Conservation (phyloP, 64 coral and sea anemone genomes). For the Acropora yongei region DNA sequence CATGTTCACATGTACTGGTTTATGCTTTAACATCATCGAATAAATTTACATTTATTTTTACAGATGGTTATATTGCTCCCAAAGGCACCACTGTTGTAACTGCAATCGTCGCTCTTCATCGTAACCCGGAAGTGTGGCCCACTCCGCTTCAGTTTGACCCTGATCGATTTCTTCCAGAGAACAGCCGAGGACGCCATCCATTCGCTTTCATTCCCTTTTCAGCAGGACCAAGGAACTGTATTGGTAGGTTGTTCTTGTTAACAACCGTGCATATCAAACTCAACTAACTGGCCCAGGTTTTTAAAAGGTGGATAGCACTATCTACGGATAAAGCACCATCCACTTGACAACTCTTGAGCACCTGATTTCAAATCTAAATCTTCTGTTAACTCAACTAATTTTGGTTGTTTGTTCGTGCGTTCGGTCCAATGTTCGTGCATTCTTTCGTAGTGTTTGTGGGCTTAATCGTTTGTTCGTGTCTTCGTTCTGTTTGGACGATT, state of each 20-base stretch:
- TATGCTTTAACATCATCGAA: too few relatives aligned
- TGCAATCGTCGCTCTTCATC: conserved; percentile 20
- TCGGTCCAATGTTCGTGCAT: too few relatives aligned
- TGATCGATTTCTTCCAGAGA: conserved; percentile 69
- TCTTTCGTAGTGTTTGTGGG: background rate
- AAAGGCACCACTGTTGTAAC: conserved; percentile 46
- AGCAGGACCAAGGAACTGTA: conserved; percentile 66
- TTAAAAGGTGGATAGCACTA: too few relatives aligned
- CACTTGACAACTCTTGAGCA: too few relatives aligned
- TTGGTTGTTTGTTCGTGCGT: too few relatives aligned
- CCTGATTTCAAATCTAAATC: too few relatives aligned
- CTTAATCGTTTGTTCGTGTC: background rate
- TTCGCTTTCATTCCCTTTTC: conserved; percentile 68
- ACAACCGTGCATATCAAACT: background rate
- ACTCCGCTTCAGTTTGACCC: conserved; percentile 53
- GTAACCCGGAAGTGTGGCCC: conserved; percentile 57
- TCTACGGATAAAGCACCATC: too few relatives aligned
- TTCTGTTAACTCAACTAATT: too few relatives aligned
- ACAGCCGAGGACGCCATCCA: conserved; percentile 66
- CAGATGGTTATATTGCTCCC: conserved; percentile 38
- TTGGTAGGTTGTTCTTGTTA: conserved; percentile 21
- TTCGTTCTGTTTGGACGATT: too few relatives aligned
- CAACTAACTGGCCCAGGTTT: too few relatives aligned
- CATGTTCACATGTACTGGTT: too few relatives aligned
- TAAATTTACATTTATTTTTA: background rate